phyloP scores from a whole-genome alignment of 2,113 vertebrate species.

The Chascanopsetta lugubris region DNA sequence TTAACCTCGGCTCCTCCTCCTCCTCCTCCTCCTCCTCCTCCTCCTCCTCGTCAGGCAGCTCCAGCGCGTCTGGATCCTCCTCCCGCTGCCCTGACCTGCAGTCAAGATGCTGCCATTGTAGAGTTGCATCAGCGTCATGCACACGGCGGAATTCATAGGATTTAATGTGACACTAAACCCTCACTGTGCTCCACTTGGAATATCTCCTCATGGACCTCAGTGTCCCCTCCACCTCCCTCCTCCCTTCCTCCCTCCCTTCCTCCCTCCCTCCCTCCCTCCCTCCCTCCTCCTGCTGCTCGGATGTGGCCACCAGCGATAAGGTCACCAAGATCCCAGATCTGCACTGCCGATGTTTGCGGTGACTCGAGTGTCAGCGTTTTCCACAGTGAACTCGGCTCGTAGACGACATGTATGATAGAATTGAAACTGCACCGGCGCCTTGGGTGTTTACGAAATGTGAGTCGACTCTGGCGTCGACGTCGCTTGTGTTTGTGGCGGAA shows the following conservation, averaged over 20 bases:
- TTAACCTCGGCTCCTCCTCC: conserved; percentile 11
- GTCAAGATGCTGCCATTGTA: conserved; percentile 17
- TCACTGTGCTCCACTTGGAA: background rate
- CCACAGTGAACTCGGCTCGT: conserved; percentile 42
- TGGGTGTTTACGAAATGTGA: conserved; percentile 19
- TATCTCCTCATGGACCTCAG: background rate
- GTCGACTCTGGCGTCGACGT: background rate
- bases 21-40: background rate
- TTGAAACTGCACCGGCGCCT: background rate
- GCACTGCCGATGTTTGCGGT: conserved; percentile 55
- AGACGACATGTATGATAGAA: background rate
- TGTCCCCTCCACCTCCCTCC: background rate
- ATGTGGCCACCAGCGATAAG: conserved; percentile 46
- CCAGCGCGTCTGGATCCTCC: background rate
- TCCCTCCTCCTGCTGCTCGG: conserved; percentile 6
- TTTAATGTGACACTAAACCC: conserved; percentile 7
- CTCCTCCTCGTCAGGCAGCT: conserved; percentile 1
- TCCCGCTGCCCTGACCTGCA: background rate
- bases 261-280: conserved; percentile 1
- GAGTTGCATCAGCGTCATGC: conserved; percentile 9
- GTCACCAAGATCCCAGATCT: conserved; percentile 67
- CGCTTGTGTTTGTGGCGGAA: conserved; percentile 9
- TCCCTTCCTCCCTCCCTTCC: background rate
- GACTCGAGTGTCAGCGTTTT: conserved; percentile 67
- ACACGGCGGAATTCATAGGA: background rate